Conservation (phyloP, 2,113 vertebrate species). For the Hipposideros armiger region DNA sequence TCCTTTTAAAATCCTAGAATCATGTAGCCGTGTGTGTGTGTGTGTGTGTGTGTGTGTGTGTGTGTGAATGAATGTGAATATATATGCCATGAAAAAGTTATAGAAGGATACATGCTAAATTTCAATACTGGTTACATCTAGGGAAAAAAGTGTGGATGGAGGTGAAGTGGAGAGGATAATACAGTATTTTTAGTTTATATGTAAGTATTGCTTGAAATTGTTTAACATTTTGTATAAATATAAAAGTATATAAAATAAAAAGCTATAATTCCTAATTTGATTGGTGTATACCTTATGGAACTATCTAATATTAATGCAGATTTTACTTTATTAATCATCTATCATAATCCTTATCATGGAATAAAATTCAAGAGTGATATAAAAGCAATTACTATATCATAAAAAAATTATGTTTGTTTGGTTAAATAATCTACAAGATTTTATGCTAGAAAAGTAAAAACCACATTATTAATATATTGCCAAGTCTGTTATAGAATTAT, state of each 20-base stretch:
- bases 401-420: neutral
- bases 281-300: neutral
- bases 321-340: neutral
- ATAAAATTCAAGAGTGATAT: neutral
- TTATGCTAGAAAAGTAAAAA: constrained; percentile 36
- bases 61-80: too few species aligned
- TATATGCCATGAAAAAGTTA: neutral
- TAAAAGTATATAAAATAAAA: neutral
- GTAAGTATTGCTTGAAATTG: neutral
- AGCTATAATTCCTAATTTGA: neutral
- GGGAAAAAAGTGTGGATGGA: neutral
- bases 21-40: neutral
- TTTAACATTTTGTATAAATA: constrained; percentile 4
- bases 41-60: too few species aligned
- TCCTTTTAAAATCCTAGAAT: neutral
- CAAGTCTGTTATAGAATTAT: constrained; percentile 13
- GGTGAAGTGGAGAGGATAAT: neutral
- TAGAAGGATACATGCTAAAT: neutral
- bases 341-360: neutral
- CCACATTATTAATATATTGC: neutral
- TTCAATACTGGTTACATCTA: neutral
- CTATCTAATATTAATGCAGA: neutral
- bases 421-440: neutral
- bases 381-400: neutral
- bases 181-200: neutral